Conservation (phyloP, 2,888 invertebrate genomes). For the Pogonocherus hispidulus region DNA sequence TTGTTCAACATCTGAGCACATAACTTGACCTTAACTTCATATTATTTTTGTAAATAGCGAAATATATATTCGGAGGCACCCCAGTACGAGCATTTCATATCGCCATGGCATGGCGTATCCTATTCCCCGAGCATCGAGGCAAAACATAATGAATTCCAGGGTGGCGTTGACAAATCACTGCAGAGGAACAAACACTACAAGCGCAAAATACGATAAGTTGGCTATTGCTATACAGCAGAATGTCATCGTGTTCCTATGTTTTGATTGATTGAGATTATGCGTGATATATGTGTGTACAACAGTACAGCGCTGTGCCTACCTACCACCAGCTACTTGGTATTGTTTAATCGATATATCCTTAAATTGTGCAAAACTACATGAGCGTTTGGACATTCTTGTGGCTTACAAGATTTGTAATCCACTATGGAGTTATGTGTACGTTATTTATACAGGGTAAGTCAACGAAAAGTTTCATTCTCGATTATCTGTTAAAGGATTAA, state of each 20-base stretch:
- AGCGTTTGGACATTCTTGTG: constrained; percentile 2
- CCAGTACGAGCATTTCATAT: constrained; percentile 25
- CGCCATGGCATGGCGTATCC: constrained; percentile 1
- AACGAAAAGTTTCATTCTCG: too few relatives aligned
- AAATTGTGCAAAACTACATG: constrained; percentile 48
- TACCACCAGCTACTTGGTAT: constrained; percentile 37
- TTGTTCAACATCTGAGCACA: background rate
- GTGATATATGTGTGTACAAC: constrained; percentile 49
- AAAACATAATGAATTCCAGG: constrained; percentile 64
- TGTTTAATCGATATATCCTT: constrained; percentile 55
- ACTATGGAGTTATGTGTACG: background rate
- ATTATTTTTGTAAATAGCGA: constrained; percentile 16
- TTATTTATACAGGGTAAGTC: background rate
- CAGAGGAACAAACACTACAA: constrained; percentile 59
- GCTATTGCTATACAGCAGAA: constrained; percentile 54
- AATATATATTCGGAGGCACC: constrained; percentile 4
- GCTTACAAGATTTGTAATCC: background rate
- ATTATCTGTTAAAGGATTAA: too few relatives aligned
- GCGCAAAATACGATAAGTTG: constrained; percentile 52
- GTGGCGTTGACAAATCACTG: constrained; percentile 67
- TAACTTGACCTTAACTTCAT: background rate
- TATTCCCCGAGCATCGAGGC: constrained; percentile 36
- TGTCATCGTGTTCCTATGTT: constrained; percentile 55
- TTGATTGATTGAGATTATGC: constrained; percentile 58
- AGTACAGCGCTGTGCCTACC: constrained; percentile 39